These are phyloP conservation scores for Parnassius mnemosyne DNA, from an alignment of 2,888 invertebrate genomes.

Conservation along the genomic window DNA sequence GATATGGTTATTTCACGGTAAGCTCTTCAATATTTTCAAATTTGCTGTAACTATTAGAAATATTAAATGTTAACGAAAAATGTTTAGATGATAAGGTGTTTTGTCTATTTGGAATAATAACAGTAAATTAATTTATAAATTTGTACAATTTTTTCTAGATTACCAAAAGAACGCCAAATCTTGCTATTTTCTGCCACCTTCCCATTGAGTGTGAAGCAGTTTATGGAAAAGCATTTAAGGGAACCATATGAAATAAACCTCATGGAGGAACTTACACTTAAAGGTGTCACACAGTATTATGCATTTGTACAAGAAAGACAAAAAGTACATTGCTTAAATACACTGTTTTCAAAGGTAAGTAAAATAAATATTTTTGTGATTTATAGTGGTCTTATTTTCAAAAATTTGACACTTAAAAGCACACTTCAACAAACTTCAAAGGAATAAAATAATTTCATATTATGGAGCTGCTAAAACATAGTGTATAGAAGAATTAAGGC, in stretches of 20 bases:
- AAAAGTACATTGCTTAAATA: slow-evolving; percentile 99
- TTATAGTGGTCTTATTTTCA: background rate
- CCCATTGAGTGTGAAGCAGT: slow-evolving; percentile 98
- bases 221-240: slow-evolving; percentile 98
- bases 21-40: background rate
- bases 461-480: too few species aligned
- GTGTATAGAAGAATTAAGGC: too few species aligned
- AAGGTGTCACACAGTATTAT: slow-evolving; percentile 99
- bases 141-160: slow-evolving; percentile 66
- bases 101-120: background rate
- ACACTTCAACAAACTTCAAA: too few species aligned
- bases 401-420: too few species aligned
- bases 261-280: slow-evolving; percentile 99
- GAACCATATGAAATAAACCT: slow-evolving; percentile 99
- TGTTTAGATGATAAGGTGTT: background rate
- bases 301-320: slow-evolving; percentile 99
- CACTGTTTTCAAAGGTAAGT: slow-evolving; percentile 96
- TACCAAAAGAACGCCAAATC: slow-evolving; percentile 98
- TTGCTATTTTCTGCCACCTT: slow-evolving; percentile 99
- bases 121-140: background rate
- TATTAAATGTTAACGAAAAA: background rate
- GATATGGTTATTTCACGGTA: slow-evolving; percentile 93
- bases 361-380: slow-evolving; percentile 2
- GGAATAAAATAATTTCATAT: too few species aligned
- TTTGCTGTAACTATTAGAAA: background rate